Evolutionary conservation across 2,797 vertebrate genomes (phyloP).

Genomic region (Micrastur ruficollis): DNA sequence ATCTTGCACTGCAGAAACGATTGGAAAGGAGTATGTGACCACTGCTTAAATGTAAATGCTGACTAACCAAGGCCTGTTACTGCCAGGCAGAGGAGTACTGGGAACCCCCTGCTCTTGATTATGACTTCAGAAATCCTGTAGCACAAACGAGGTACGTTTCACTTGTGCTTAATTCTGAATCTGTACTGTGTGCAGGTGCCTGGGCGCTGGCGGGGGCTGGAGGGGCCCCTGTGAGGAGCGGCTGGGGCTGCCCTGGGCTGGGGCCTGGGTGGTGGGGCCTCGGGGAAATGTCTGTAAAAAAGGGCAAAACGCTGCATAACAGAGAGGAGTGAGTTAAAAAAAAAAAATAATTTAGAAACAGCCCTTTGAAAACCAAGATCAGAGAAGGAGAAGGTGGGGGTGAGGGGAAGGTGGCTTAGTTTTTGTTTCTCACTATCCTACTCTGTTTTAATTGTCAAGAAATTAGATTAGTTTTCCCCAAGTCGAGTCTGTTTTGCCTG

Average conservation of each 20-base stretch:
- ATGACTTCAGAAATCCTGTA: not conserved
- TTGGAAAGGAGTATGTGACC: not conserved
- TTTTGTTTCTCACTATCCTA: not conserved
- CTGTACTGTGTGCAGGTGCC: no score
- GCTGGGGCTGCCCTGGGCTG: no score
- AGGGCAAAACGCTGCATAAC: no score
- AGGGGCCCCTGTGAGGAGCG: no score
- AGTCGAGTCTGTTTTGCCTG: not conserved
- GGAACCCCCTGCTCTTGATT: not conserved
- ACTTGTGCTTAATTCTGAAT: not conserved
- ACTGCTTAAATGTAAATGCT: not conserved
- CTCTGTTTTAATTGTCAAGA: not conserved
- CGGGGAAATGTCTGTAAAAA: no score
- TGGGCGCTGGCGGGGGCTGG: fast-evolving
- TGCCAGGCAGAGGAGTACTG: not conserved
- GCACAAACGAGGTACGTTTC: not conserved
- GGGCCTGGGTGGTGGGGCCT: no score
- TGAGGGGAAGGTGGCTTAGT: not conserved
- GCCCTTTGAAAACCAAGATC: not conserved
- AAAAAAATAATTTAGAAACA: not conserved
- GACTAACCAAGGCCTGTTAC: not conserved
- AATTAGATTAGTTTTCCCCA: not conserved
- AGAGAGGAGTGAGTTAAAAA: not conserved
- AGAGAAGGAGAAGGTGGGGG: not conserved
- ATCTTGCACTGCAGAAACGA: not conserved